Conservation (phyloP, 2,888 invertebrate genomes). For the Sarcophaga rosellei region DNA sequence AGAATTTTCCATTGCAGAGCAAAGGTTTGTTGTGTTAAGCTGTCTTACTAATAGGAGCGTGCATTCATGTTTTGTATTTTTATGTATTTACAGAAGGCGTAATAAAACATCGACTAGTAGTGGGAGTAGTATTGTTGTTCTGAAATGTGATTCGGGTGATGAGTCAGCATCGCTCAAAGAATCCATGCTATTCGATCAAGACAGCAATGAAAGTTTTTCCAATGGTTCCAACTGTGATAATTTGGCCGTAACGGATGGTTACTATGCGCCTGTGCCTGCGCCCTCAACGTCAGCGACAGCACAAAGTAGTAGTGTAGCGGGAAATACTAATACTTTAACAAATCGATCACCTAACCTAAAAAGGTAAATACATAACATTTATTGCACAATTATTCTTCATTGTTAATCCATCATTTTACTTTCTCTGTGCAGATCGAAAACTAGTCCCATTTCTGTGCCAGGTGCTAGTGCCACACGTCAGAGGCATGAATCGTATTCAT, state of each 20-base stretch:
- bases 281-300: constrained; percentile 58
- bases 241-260: constrained; percentile 77
- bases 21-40: constrained; percentile 69
- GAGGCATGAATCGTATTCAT: constrained; percentile 84
- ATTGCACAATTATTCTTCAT: too few species aligned
- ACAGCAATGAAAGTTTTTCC: constrained; percentile 80
- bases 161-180: constrained; percentile 77
- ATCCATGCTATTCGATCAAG: constrained; percentile 75
- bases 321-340: constrained; percentile 74
- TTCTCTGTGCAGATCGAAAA: constrained; percentile 77
- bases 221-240: constrained; percentile 80
- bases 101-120: constrained; percentile 80
- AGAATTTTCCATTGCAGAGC: constrained; percentile 84
- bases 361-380: constrained; percentile 71
- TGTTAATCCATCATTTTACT: background rate
- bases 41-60: background rate
- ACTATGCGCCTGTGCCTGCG: constrained; percentile 71
- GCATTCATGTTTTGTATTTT: background rate
- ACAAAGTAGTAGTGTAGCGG: constrained; percentile 58
- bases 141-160: constrained; percentile 77
- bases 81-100: constrained; percentile 74
- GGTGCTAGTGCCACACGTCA: constrained; percentile 81
- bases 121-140: constrained; percentile 77
- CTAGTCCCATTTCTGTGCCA: constrained; percentile 86
- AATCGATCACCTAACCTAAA: constrained; percentile 80